Evolutionary conservation across 2,888 invertebrate species (phyloP).

Genomic region (Drosophila pegasa): DNA sequence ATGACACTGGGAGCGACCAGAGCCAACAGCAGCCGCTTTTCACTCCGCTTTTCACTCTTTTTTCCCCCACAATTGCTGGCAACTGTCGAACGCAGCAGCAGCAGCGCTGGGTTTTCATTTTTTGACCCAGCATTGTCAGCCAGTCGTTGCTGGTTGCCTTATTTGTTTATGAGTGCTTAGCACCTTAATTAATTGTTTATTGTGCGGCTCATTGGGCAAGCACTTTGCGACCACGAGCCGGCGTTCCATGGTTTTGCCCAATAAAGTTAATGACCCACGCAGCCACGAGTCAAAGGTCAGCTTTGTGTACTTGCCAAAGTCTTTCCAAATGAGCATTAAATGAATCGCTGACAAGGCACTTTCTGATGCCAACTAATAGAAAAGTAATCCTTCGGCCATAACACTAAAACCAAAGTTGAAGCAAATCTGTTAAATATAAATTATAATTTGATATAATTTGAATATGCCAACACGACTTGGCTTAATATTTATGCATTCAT

Average conservation of each 20-base stretch:
- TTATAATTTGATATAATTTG: not conserved
- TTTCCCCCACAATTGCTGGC: constrained; percentile 1
- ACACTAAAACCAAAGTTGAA: not conserved
- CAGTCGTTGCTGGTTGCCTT: constrained; percentile 26
- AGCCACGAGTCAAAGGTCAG: constrained; percentile 33
- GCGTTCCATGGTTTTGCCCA: too few species aligned
- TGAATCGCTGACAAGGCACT: not conserved
- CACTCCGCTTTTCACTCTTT: not conserved
- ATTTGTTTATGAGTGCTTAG: constrained; percentile 49
- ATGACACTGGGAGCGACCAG: constrained; percentile 43
- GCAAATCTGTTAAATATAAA: not conserved
- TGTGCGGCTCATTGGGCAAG: constrained; percentile 59
- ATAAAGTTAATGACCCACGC: constrained; percentile 44
- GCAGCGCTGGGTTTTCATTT: not conserved
- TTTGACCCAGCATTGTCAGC: not conserved
- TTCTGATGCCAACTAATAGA: not conserved
- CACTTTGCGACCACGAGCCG: constrained; percentile 25
- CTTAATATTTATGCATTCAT: not conserved
- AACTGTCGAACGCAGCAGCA: constrained; percentile 3
- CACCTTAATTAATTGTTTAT: constrained; percentile 68
- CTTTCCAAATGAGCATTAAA: constrained; percentile 9
- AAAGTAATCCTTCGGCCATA: not conserved
- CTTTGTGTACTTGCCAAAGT: constrained; percentile 10
- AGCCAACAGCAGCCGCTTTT: constrained; percentile 4
- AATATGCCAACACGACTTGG: not conserved